Evolutionary conservation across 2,113 vertebrate genomes (phyloP).

Genomic region (Condylura cristata): DNA sequence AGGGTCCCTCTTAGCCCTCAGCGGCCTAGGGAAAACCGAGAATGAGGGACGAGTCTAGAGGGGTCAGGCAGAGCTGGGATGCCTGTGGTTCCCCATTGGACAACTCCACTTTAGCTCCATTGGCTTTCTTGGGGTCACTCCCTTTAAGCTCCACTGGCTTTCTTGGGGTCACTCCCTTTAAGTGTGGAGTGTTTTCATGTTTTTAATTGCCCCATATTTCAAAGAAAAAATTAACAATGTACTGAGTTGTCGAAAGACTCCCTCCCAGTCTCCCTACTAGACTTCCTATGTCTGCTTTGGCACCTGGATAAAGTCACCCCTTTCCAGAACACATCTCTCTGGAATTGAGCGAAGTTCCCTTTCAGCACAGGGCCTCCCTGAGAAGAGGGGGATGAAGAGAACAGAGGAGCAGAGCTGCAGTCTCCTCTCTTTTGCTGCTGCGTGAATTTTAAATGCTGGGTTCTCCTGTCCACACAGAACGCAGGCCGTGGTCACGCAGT

Average conservation of each 20-base stretch:
- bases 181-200: neutral
- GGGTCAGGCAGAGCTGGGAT: neutral
- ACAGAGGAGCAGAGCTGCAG: neutral
- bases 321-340: neutral
- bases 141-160: neutral
- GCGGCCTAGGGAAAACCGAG: neutral
- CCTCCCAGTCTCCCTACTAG: neutral
- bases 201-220: neutral
- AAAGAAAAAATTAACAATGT: slow-evolving; percentile 30
- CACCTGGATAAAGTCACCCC: neutral
- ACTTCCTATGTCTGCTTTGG: neutral
- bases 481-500: neutral
- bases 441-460: neutral
- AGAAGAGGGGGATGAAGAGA: slow-evolving; percentile 45
- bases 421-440: neutral
- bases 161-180: neutral
- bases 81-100: neutral
- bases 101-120: neutral
- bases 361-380: slow-evolving; percentile 41
- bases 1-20: neutral
- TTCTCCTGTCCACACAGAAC: neutral
- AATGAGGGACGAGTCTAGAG: neutral
- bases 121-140: neutral
- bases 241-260: neutral
- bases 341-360: slow-evolving; percentile 31